Percentiles rank a stretch among this genome's conserved stretches.
phyloP scores from a whole-genome alignment of 2,113 vertebrate genomes.

The Mobula hypostoma region DNA sequence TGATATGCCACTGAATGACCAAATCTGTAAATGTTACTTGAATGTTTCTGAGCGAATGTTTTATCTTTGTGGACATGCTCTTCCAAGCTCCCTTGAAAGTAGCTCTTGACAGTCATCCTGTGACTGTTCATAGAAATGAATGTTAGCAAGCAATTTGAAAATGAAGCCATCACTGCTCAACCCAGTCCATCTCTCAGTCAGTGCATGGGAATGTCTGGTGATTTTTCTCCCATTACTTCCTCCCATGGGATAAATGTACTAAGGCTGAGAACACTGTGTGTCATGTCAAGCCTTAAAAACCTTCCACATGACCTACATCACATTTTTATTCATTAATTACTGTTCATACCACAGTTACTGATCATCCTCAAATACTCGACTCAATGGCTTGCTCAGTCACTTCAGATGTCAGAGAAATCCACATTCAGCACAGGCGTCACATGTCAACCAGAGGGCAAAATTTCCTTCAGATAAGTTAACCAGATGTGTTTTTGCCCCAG shows the following conservation, averaged over 20 bases:
- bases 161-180: not conserved
- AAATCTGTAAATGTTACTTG: constrained; percentile 9
- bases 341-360: too few species aligned
- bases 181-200: not conserved
- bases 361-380: too few species aligned
- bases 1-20: not conserved
- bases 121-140: not conserved
- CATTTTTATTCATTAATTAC: too few species aligned
- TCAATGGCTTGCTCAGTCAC: too few species aligned
- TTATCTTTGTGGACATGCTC: not conserved
- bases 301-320: too few species aligned
- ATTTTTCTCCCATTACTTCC: not conserved
- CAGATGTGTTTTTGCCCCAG: too few species aligned
- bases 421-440: too few species aligned
- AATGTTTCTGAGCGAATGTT: not conserved
- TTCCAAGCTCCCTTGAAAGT: not conserved
- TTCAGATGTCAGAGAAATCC: too few species aligned
- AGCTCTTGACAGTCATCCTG: not conserved
- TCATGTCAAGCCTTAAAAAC: not conserved
- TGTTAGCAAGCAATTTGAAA: not conserved
- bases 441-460: too few species aligned
- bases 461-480: too few species aligned
- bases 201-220: not conserved
- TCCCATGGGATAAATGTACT: not conserved
- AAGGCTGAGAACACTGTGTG: not conserved